Conservation (phyloP, 2,797 vertebrate genomes). For the Molothrus aeneus region DNA sequence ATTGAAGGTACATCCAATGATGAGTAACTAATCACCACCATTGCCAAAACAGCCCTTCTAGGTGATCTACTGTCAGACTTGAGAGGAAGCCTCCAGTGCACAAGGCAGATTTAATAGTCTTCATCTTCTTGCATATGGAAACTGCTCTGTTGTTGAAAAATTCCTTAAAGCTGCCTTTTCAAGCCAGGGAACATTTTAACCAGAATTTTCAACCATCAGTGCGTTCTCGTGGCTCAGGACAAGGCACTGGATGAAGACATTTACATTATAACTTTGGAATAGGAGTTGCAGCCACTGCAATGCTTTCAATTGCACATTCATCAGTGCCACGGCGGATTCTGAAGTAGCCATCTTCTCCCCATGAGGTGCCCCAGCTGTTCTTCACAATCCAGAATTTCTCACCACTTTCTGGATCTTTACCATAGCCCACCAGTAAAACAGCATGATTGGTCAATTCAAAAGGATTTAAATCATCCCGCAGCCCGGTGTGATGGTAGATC, state of each 20-base stretch:
- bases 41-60: background rate
- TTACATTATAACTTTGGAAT: slow-evolving; percentile 80
- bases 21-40: background rate
- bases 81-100: background rate
- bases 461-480: slow-evolving; percentile 85
- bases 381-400: slow-evolving; percentile 93
- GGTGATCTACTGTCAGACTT: background rate
- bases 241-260: background rate
- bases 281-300: slow-evolving; percentile 83
- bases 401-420: slow-evolving; percentile 80
- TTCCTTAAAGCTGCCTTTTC: background rate
- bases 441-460: slow-evolving; percentile 96
- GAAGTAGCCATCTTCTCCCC: slow-evolving; percentile 94
- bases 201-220: background rate
- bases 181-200: background rate
- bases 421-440: slow-evolving; percentile 92
- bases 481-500: slow-evolving; percentile 92
- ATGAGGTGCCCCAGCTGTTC: slow-evolving; percentile 91
- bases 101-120: background rate
- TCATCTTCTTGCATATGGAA: background rate
- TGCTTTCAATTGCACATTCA: slow-evolving; percentile 94
- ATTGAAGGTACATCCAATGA: background rate
- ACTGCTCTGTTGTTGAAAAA: background rate
- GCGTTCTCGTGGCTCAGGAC: background rate
- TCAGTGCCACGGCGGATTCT: slow-evolving; percentile 89